Percentiles rank a stretch among this genome's conserved stretches.
Conservation (phyloP, 2,888 invertebrate species). For the Drosophila limbata region DNA sequence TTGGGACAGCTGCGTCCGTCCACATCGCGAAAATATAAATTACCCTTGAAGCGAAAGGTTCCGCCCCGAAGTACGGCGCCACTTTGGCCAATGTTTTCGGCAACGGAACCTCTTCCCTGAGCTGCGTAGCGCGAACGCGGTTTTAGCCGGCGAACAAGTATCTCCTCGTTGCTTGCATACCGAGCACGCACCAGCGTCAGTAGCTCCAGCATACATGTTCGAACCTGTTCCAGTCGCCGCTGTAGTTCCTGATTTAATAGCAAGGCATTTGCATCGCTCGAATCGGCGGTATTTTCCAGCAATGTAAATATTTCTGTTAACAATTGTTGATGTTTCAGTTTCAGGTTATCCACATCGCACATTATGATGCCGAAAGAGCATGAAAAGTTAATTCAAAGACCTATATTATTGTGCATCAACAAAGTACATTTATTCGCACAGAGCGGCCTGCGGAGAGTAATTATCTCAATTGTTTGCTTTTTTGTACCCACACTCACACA, state of each 20-base stretch:
- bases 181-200: conserved; percentile 62
- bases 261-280: conserved; percentile 67
- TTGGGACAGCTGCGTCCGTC: conserved; percentile 86
- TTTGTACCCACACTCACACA: too few species aligned
- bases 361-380: conserved; percentile 14
- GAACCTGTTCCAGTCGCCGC: conserved; percentile 64
- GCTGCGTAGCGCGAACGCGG: conserved; percentile 12
- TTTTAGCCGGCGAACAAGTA: conserved; percentile 45
- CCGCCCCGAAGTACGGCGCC: conserved; percentile 85
- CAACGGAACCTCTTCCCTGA: not conserved
- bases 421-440: too few species aligned
- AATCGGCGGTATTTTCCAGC: conserved; percentile 25
- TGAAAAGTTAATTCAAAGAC: not conserved
- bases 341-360: conserved; percentile 30
- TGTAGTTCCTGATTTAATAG: conserved; percentile 77
- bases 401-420: not conserved
- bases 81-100: conserved; percentile 64
- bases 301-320: conserved; percentile 55
- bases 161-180: conserved; percentile 70
- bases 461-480: too few species aligned
- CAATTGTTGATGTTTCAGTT: conserved; percentile 36
- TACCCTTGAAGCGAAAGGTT: conserved; percentile 85
- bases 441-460: too few species aligned
- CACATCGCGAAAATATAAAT: conserved; percentile 88
- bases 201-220: conserved; percentile 56